Evolutionary conservation across 2,888 invertebrate genomes (phyloP), one percentile per base, ranked within the genome.

Genomic region (Dryadula phaetusa): DNA sequence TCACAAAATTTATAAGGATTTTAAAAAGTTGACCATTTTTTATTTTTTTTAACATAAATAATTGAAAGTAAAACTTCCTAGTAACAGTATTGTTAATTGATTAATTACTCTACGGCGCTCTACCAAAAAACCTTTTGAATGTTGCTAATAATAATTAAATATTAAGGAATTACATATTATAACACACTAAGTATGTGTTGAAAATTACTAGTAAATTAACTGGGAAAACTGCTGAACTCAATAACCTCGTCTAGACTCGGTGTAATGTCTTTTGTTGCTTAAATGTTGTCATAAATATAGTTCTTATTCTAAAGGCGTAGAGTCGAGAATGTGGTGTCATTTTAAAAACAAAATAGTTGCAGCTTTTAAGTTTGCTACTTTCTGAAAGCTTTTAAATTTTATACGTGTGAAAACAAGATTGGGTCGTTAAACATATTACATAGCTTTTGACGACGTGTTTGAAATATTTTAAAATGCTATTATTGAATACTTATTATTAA

Each of bases 181-280:
- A 18, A 16, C 10, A 22, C 20, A 32, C 62, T 49, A 58, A 10
- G 40, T 12, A 32, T 28, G 12, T 37, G 40, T 34, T 54, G 53
- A 66, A 65, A 62, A 68, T 68, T 62, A 65, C 25, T 62, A 60
- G 32, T 47, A 63, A 63, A 69, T 64, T 53, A 61, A 61, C 46
- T 44, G 47, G 46, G 40, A 66, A 69, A 69, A 61, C 32, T 64
- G 69, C 61, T 66, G 32, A 61, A 61, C 58, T 60, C 63, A 61
- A 69, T 69, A 69, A 66, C 63, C 46, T 5, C 49, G 69, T 69
- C 69, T 69, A 69, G 69, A 69, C 69, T 63, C 60, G 46, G 52
- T 54, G 56, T 63, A 66, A 37, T 60, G 46, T 42, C 53, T 60
- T 60, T 61, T 53, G 37, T 60, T 65, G n/a, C 12, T 37, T 12